Evolutionary conservation across 2,113 vertebrate genomes (phyloP), one percentile per base, ranked within the genome.

Genomic region (Synodontis membranacea): DNA sequence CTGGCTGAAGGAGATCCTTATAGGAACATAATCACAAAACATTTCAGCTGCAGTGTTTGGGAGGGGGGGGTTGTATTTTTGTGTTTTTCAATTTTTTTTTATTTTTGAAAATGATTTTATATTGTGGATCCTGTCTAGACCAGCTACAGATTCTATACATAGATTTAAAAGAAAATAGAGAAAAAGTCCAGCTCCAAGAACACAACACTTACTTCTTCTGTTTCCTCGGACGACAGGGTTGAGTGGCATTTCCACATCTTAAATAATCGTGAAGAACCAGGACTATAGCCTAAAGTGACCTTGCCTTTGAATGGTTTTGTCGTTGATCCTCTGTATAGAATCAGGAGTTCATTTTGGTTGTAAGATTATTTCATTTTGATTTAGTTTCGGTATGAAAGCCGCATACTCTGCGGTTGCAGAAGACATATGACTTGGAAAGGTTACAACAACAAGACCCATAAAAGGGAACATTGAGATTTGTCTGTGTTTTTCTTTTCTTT

Each of bases 91-190:
- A n/a, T n/a, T 86, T 91, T 87, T 89, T 92, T 86, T 90, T 91
- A 90, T 91, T 91, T 92, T 84, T 82, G 86, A 89, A 44, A 72
- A 58, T 93, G 90, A 87, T 91, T 93, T 92, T 91, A 90, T 80
- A 86, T 23, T 25, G 42, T 74, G 74, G 58, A 64, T 34, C 14
- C 28, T 66, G 1, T 28, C 2, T 25, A 28, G 56, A 80, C 70
- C 79, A 25, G 66, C 79, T 62, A 48, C n/a, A n/a, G n/a, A n/a
- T n/a, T n/a, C n/a, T 23, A 14, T 50, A 14, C 48, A 12, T 50
- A 14, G 48, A 10, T 50, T 50, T 62, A 62, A 62, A 62, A n/a
- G n/a, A n/a, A 62, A n/a, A n/a, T n/a, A n/a, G n/a, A n/a, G n/a
- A n/a, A n/a, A n/a, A n/a, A n/a, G n/a, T n/a, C n/a, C n/a, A n/a